Conservation (phyloP, 2,888 invertebrate genomes). For the Stenotaenia linearis region DNA sequence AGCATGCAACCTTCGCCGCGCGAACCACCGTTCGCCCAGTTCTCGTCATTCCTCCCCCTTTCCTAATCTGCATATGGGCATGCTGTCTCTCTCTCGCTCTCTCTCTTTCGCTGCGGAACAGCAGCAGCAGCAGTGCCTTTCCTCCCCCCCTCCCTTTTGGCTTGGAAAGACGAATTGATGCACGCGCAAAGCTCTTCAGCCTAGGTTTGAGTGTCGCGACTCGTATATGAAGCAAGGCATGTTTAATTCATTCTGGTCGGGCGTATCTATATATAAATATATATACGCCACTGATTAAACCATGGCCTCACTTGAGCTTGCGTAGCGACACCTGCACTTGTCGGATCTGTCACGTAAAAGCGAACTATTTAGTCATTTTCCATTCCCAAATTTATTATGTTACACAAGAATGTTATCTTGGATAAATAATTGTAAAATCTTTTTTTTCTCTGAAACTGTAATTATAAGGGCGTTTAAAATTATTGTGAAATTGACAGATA, state of each 20-base stretch:
- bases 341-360: not conserved
- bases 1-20: conserved; percentile 30
- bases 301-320: conserved; percentile 9
- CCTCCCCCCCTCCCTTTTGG: not conserved
- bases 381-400: not conserved
- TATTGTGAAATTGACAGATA: conserved; percentile 21
- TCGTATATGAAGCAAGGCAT: conserved; percentile 17
- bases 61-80: conserved; percentile 34
- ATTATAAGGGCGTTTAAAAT: not conserved
- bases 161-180: conserved; percentile 9
- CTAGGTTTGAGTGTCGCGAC: conserved; percentile 17
- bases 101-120: not conserved
- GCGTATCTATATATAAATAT: conserved; percentile 2
- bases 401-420: not conserved
- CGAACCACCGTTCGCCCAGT: conserved; percentile 21
- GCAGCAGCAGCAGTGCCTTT: conserved; percentile 8
- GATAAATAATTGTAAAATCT: conserved; percentile 13
- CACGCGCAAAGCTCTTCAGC: conserved; percentile 28
- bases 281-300: conserved; percentile 17
- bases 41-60: not conserved
- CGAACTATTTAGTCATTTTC: not conserved
- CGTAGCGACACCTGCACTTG: conserved; percentile 10
- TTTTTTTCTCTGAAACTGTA: not conserved
- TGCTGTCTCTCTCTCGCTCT: conserved; percentile 7
- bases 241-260: conserved; percentile 23